Conservation (phyloP, 1,140 invertebrate genomes). For the Nilaparvata lugens region DNA sequence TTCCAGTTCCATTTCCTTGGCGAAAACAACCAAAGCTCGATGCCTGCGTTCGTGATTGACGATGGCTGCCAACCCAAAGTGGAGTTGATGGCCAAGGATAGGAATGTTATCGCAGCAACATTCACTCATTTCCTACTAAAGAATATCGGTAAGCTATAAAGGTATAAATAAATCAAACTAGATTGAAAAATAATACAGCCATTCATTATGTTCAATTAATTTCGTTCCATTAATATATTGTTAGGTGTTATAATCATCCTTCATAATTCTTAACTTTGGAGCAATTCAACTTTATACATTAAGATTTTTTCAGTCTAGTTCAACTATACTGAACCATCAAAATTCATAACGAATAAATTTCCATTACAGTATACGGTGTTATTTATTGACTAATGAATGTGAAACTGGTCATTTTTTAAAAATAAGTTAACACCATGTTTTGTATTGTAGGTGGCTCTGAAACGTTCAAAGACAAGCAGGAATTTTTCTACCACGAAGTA, state of each 20-base stretch:
- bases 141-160: constrained; percentile 62
- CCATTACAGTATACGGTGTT: no score
- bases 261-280: no score
- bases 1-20: constrained; percentile 48
- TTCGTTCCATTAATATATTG: no score
- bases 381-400: no score
- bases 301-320: no score
- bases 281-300: no score
- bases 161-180: background rate
- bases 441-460: constrained; percentile 64
- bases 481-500: constrained; percentile 90
- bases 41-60: constrained; percentile 65
- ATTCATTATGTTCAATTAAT: no score
- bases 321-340: no score
- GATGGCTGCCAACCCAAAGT: constrained; percentile 84
- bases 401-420: no score
- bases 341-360: no score
- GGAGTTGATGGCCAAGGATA: constrained; percentile 68
- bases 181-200: background rate
- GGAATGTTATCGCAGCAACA: constrained; percentile 84
- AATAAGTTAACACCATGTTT: no score
- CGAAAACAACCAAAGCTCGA: constrained; percentile 37
- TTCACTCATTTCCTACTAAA: constrained; percentile 88
- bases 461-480: constrained; percentile 91
- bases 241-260: no score